These are phyloP conservation scores for Disparrhopalites patrizii DNA, from an alignment of 2,888 invertebrate genomes.

Conservation along the genomic window DNA sequence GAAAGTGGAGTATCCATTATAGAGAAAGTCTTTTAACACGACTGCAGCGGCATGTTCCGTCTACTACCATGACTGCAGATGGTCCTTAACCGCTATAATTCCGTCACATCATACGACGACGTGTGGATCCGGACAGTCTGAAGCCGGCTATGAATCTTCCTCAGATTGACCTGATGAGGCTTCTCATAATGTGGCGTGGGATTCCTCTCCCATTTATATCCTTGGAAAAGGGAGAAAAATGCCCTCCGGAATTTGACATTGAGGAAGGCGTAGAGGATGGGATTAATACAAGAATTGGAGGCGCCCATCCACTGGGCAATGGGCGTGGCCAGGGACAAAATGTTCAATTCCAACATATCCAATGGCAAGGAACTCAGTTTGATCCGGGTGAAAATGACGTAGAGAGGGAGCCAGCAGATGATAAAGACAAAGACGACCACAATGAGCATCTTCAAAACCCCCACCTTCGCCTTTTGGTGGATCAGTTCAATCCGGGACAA, in stretches of 20 bases:
- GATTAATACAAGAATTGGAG: constrained; percentile 59
- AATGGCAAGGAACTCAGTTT: constrained; percentile 50
- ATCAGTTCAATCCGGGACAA: constrained; percentile 48
- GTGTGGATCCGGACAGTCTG: constrained; percentile 1
- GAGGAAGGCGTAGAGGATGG: constrained; percentile 52
- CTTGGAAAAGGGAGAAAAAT: constrained; percentile 30
- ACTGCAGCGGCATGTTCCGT: no score
- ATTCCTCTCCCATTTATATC: constrained; percentile 27
- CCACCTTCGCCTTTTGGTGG: constrained; percentile 51
- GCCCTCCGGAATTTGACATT: constrained; percentile 40
- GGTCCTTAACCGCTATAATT: constrained; percentile 6
- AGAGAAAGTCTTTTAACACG: no score
- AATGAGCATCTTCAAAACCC: constrained; percentile 56
- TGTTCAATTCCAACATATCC: constrained; percentile 47
- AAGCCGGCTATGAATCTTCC: constrained; percentile 9
- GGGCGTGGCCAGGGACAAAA: constrained; percentile 53
- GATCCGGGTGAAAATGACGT: constrained; percentile 53
- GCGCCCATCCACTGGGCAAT: constrained; percentile 57
- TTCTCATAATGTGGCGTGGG: constrained; percentile 33
- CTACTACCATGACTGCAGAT: no score
- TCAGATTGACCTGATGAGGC: constrained; percentile 15
- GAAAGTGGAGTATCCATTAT: no score
- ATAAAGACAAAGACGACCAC: constrained; percentile 58
- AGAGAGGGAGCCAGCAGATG: constrained; percentile 58
- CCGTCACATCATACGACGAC: neutral